These are phyloP conservation scores for Anhinga anhinga DNA, from an alignment of 2,113 vertebrate genomes.

Conservation along the genomic window DNA sequence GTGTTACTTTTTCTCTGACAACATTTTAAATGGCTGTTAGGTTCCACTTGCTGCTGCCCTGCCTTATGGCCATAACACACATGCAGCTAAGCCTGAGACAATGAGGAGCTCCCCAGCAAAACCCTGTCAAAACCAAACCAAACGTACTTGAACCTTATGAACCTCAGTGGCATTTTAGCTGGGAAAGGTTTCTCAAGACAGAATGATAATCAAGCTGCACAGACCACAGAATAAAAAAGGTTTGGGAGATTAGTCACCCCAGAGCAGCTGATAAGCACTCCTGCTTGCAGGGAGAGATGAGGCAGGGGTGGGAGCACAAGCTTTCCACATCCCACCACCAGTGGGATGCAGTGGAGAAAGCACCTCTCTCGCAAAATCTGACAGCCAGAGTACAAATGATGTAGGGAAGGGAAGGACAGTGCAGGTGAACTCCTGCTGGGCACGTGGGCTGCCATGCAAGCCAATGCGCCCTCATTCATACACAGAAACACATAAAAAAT, in stretches of 20 bases:
- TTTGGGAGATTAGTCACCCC: background rate
- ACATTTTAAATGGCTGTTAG: background rate
- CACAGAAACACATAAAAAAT: background rate
- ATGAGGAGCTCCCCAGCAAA: background rate
- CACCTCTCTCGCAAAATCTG: background rate
- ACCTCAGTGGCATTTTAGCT: background rate
- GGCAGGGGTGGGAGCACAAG: fast-evolving
- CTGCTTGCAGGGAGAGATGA: background rate
- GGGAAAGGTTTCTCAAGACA: background rate
- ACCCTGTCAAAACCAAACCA: background rate
- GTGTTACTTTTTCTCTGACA: background rate
- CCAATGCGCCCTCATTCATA: background rate
- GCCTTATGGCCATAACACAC: background rate
- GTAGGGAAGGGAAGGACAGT: background rate
- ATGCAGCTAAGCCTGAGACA: background rate
- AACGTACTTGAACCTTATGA: background rate
- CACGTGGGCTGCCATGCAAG: fast-evolving
- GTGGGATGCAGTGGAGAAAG: background rate
- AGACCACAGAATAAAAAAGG: background rate
- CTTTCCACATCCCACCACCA: background rate
- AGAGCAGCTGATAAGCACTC: background rate
- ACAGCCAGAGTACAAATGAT: background rate
- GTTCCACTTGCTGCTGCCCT: background rate
- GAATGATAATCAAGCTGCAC: background rate
- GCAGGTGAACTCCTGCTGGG: background rate